Base-by-base conservation (phyloP, 2,888 invertebrate genomes). In the Drosophila kuntzei region DNA sequence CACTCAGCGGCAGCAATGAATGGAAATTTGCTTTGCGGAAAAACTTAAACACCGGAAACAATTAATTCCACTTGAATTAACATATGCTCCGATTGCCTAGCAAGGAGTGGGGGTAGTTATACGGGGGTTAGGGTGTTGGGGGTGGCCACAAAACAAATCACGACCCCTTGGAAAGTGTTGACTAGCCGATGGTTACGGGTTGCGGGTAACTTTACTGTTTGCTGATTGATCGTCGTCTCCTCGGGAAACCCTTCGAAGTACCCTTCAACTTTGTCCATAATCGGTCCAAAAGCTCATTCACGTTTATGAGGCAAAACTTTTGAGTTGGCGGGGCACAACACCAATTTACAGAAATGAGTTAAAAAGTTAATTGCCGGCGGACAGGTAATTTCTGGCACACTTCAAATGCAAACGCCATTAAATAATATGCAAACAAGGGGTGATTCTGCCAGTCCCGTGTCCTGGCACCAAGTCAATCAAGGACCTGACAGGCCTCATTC, bases 31-130 rank as follows among this genome's bases (percentile, higher is more conserved):
- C 87, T 76, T 86, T 84, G 84, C 85, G 86, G 90, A 89, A 89
- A 90, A 90, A 90, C 90, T 90, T 90, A 91, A 91, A 90, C 89
- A 91, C 91, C 90, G 91, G 91, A 91, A 91, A 90, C 90, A 89
- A 91, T 91, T 91, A 91, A 90, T 91, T 91, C 91, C 90, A 91
- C 89, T 90, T 90, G 91, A 91, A 91, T 91, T 91, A 91, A 91
- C 90, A 91, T 90, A 91, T 90, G 86, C 79, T 74, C 70, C 73
- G 77, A 80, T 85, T 80, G 80, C 59, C 73, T 74, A 22, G 12
- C 14, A 7, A 9, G 14, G 25, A n/a, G 34, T 32, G 18, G 47
- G 41, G n/a, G 49, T 22, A 34, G 50, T 27, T 37, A 6, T 41
- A 34, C 43, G 44, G 50, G 43, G 39, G 12, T 16, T 16, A n/a